These are phyloP conservation scores for Euura saliciscinereae DNA, from an alignment of 1,140 invertebrate genomes.

Conservation along the genomic window DNA sequence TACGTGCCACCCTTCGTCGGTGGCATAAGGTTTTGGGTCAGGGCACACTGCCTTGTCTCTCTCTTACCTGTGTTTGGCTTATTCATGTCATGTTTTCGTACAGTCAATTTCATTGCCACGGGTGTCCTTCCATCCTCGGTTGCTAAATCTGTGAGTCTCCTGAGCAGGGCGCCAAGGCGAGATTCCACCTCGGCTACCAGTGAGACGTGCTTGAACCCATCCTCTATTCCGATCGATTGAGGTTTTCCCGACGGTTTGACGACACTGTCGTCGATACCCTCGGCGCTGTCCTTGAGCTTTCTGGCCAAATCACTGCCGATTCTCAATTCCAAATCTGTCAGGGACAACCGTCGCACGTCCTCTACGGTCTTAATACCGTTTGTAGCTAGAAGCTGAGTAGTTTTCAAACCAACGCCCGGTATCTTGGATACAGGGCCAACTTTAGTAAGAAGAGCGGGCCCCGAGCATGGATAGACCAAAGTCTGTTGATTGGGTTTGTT, in stretches of 20 bases:
- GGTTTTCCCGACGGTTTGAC: constrained; percentile 75
- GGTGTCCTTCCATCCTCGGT: constrained; percentile 79
- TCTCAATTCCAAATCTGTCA: constrained; percentile 67
- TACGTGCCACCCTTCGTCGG: constrained; percentile 58
- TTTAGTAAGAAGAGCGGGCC: constrained; percentile 66
- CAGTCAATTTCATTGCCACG: constrained; percentile 72
- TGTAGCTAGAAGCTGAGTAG: constrained; percentile 65
- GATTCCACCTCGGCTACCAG: constrained; percentile 74
- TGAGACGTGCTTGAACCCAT: constrained; percentile 73
- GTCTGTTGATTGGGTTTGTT: constrained; percentile 86
- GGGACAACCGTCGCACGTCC: constrained; percentile 56
- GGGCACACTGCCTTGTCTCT: constrained; percentile 74
- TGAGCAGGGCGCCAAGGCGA: constrained; percentile 69
- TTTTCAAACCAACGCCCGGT: constrained; percentile 76
- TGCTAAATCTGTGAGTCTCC: constrained; percentile 72
- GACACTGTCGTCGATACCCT: constrained; percentile 71
- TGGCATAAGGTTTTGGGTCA: constrained; percentile 69
- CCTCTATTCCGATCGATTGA: constrained; percentile 76
- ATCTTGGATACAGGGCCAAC: constrained; percentile 67
- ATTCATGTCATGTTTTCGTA: constrained; percentile 70
- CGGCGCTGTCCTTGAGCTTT: constrained; percentile 70
- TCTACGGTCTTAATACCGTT: constrained; percentile 69
- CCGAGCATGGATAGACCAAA: constrained; percentile 72
- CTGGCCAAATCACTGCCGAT: constrained; percentile 70
- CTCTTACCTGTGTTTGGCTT: constrained; percentile 66